A percentile compares a stretch with the other conserved stretches of the same genome.
These are phyloP conservation scores for Emydoidea blandingii DNA, from an alignment of 2,797 vertebrate species.

Conservation along the genomic window DNA sequence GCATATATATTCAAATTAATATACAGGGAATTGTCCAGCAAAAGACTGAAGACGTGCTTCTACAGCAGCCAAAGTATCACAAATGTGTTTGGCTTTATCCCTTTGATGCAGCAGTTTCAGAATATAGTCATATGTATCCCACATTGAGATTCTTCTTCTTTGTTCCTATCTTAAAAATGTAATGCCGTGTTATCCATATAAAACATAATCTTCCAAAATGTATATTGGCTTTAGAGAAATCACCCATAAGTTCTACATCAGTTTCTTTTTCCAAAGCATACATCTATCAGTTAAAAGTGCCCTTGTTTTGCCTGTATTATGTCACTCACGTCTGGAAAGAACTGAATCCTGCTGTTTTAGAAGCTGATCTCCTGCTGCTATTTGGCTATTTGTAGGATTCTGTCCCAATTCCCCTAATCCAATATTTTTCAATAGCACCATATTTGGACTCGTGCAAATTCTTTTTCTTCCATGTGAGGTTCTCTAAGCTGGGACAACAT, in stretches of 20 bases:
- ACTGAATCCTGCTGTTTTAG: constrained; percentile 72
- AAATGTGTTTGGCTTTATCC: constrained; percentile 10
- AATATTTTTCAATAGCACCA: constrained; percentile 60
- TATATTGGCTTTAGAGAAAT: neutral
- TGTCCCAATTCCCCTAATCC: constrained; percentile 70
- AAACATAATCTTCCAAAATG: neutral
- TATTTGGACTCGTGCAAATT: constrained; percentile 66
- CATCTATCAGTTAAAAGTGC: constrained; percentile 55
- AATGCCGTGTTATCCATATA: neutral
- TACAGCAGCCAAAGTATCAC: neutral
- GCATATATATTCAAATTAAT: constrained; percentile 16
- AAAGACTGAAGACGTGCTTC: neutral
- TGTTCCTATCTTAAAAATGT: neutral
- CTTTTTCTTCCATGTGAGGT: constrained; percentile 51
- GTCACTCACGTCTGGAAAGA: constrained; percentile 71
- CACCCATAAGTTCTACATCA: constrained; percentile 11
- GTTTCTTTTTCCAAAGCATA: constrained; percentile 22
- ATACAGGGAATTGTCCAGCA: constrained; percentile 25
- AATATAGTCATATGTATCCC: neutral
- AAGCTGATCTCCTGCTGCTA: constrained; percentile 73
- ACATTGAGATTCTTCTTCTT: neutral
- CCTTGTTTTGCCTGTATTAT: constrained; percentile 71
- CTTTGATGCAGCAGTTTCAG: constrained; percentile 5
- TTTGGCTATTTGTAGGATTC: constrained; percentile 71
- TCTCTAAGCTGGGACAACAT: neutral